phyloP scores from a whole-genome alignment of 1,140 invertebrate genomes.

The Diprion similis region DNA sequence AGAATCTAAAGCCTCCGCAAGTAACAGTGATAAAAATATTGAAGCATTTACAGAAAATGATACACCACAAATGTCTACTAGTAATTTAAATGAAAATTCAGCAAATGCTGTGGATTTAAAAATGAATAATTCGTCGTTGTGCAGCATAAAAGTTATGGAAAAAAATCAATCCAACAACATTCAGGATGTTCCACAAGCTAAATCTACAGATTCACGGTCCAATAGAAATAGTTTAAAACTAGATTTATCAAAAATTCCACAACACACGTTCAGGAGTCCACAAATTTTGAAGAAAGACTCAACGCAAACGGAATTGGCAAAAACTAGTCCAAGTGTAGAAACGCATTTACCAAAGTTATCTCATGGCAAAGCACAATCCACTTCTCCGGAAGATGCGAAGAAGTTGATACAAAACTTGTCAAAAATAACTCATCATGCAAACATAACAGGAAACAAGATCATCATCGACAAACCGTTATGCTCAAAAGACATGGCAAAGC shows the following conservation, averaged over 20 bases:
- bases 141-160: conserved; percentile 25
- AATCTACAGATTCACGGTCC: conserved; percentile 11
- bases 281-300: conserved; percentile 41
- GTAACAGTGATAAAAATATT: conserved; percentile 11
- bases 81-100: not conserved
- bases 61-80: conserved; percentile 1
- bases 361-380: not conserved
- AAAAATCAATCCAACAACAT: not conserved
- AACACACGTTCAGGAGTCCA: conserved; percentile 48
- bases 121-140: conserved; percentile 11
- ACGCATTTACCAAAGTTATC: conserved; percentile 1
- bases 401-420: conserved; percentile 35
- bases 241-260: conserved; percentile 71
- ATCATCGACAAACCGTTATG: conserved; percentile 41
- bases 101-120: not conserved
- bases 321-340: not conserved
- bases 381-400: conserved; percentile 16
- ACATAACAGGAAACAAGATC: conserved; percentile 43
- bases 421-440: conserved; percentile 43
- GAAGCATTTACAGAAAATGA: conserved; percentile 11
- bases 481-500: conserved; percentile 35
- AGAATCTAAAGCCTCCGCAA: conserved; percentile 8
- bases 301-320: conserved; percentile 28
- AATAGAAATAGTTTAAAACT: conserved; percentile 66
- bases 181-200: not conserved